Evolutionary conservation across 2,797 vertebrate species (phyloP).

Genomic region (Pygocentrus nattereri): DNA sequence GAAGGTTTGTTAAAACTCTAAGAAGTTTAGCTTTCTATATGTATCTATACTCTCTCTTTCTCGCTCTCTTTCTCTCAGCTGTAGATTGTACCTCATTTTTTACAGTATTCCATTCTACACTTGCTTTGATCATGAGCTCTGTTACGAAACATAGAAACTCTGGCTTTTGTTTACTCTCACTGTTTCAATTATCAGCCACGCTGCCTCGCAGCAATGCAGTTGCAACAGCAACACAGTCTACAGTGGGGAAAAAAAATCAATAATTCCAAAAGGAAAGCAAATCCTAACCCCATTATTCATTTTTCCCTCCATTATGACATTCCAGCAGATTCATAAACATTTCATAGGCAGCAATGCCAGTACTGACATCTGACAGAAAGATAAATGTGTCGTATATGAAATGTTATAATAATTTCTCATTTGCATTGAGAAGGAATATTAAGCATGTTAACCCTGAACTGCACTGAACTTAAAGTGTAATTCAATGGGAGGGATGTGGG

Average conservation of each 20-base stretch:
- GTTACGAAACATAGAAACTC: background rate
- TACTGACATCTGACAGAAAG: constrained; percentile 30
- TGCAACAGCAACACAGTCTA: background rate
- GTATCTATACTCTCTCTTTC: background rate
- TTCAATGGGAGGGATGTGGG: background rate
- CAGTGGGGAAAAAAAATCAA: constrained; percentile 29
- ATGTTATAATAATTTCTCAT: constrained; percentile 27
- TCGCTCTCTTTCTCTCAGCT: background rate
- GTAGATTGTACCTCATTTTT: background rate
- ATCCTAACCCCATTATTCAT: constrained; percentile 17
- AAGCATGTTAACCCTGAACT: constrained; percentile 23
- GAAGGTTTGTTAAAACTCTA: too few relatives aligned
- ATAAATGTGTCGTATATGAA: constrained; percentile 35
- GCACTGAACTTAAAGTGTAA: constrained; percentile 36
- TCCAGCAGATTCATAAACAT: constrained; percentile 13
- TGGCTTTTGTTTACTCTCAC: background rate
- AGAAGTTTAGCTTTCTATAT: background rate
- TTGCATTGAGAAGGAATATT: constrained; percentile 35
- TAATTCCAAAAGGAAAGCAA: constrained; percentile 45
- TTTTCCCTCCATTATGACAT: constrained; percentile 19
- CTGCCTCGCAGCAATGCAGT: background rate
- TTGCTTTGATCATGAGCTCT: background rate
- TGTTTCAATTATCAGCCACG: background rate
- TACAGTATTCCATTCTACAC: background rate
- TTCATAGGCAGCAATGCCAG: constrained; percentile 7